Evolutionary conservation across 2,797 vertebrate species (phyloP), one percentile per base, ranked within the genome.

Genomic region (Hyperoplus lanceolatus): DNA sequence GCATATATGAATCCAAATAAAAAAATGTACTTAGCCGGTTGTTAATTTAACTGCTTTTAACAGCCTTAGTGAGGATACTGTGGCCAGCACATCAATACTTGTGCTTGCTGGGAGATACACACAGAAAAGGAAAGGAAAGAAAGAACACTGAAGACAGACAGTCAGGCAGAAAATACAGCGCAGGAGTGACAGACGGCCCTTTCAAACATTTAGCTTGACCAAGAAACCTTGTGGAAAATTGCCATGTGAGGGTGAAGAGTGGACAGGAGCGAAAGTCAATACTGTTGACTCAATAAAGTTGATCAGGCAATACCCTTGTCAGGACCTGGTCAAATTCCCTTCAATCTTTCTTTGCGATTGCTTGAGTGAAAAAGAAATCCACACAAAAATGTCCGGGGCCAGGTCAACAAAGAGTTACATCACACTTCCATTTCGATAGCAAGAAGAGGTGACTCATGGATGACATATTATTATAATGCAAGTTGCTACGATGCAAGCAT

Each of bases 241-340:
- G 70, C 72, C 73, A 49, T 82, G 78, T 80, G 79, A 70, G 13
- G 49, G 56, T 77, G 84, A 86, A 10, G 11, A 75, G 66, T 75
- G 68, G 73, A 83, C 69, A 76, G 80, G 42, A 75, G 68, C 73
- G 62, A 2, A 71, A 80, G 79, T 87, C 73, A 83, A 83, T 83
- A 83, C 36, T 15, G 50, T 75, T 78, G 61, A 83, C 81, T 83
- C 81, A 79, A 80, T 80, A 80, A 80, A 83, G 79, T 80, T 83
- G 68, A 87, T 85, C 76, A 80, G 73, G 60, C 63, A 81, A 73
- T 79, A 69, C 75, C 56, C 45, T 67, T 85, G 82, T 81, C 80
- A 82, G 8, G 54, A 61, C 41, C 42, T 2, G 13, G 46, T 6
- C 43, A 56, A 75, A 71, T 46, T 62, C 62, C 46, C 60, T 56